Base-by-base conservation (phyloP, 2,888 invertebrate genomes). In the Caradrina clavipalpis region DNA sequence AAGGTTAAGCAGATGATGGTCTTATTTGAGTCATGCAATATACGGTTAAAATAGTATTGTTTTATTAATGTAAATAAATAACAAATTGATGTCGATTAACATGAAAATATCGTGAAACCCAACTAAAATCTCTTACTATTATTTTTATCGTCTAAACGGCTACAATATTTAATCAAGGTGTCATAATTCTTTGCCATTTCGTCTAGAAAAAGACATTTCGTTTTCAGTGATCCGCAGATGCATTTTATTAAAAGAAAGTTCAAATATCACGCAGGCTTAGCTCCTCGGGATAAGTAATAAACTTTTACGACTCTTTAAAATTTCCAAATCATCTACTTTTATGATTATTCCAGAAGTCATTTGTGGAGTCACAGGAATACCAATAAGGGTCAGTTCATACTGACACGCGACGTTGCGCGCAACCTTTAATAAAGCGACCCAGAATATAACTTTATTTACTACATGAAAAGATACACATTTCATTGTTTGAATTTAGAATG, bases 251-350 rank as follows among this genome's bases (percentile, higher is more conserved):
- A 71, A 65, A 66, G 49, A 68, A 78, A 42, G 42, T 76, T 68
- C 56, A 65, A 62, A 77, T 67, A 65, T 56, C 51, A 54, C 47
- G 45, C 68, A 56, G 72, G 59, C 76, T 60, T 45, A 73, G 60
- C 56, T 53, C 64, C 58, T 56, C 60, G 56, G 54, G 42, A 64
- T 72, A 58, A 68, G 71, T 73, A 62, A 76, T 82, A 80, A 80
- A 78, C n/a, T 73, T 82, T 82, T 78, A 82, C 57, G 73, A 55
- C 45, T 65, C 73, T 71, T 78, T 59, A 82, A 75, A 78, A 80
- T 73, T 80, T 76, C 70, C 76, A 76, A 76, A 69, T 77, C 74
- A 79, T 78, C 67, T 72, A 77, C 65, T 80, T 79, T 80, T 80
- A 80, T 68, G 79, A 74, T 47, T 70, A 73, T 66, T 65, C 69